phyloP scores from a whole-genome alignment of 2,797 vertebrate genomes.

The Hafferia zeledoni region DNA sequence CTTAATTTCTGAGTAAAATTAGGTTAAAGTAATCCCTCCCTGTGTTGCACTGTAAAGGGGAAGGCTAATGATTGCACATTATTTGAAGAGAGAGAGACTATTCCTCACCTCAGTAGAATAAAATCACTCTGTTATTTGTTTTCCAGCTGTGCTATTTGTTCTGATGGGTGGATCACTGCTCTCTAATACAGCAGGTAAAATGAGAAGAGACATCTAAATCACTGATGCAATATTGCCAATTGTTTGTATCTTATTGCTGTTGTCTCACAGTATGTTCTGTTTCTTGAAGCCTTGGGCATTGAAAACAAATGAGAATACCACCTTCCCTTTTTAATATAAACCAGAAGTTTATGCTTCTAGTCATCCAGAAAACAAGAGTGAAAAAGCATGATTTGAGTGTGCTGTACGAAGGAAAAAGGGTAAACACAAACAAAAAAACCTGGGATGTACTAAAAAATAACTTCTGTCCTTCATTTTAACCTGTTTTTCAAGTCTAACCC shows the following conservation, averaged over 20 bases:
- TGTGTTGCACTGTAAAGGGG: not conserved
- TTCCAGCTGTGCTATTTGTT: not conserved
- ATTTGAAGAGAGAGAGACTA: not conserved
- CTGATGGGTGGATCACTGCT: not conserved
- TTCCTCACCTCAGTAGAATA: not conserved
- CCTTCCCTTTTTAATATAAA: conserved; percentile 30
- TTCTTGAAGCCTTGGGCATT: conserved; percentile 11
- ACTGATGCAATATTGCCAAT: conserved; percentile 1
- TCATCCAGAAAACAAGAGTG: not conserved
- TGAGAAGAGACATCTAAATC: not conserved
- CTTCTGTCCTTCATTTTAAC: not conserved
- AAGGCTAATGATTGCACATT: not conserved
- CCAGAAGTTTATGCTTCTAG: conserved; percentile 17
- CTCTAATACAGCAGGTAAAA: not conserved
- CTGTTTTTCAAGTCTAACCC: not conserved
- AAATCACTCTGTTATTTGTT: not conserved
- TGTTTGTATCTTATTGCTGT: not conserved
- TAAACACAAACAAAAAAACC: not conserved
- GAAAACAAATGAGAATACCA: not conserved
- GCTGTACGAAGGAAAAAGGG: not conserved
- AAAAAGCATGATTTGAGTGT: not conserved
- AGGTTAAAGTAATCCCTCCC: not conserved
- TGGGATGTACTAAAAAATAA: not conserved
- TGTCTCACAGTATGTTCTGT: not conserved
- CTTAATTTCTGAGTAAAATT: not conserved